Conservation (phyloP, 2,797 vertebrate species). For the Sebastes nivosus region DNA sequence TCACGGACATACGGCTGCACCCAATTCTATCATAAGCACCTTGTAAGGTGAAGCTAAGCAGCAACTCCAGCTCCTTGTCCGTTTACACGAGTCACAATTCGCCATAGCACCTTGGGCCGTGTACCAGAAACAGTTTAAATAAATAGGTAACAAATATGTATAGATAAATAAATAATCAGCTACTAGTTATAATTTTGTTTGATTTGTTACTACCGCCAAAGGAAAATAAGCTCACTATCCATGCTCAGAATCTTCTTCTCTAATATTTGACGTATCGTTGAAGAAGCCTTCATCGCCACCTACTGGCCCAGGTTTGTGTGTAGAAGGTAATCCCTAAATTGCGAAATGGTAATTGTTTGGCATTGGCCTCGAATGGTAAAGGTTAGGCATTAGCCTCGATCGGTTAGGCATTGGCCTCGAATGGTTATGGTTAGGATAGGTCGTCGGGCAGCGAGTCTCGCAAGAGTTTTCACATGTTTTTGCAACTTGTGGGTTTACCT, state of each 20-base stretch:
- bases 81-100: background rate
- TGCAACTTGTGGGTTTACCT: background rate
- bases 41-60: too few relatives aligned
- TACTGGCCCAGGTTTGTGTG: background rate
- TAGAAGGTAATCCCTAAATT: too few relatives aligned
- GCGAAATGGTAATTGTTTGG: too few relatives aligned
- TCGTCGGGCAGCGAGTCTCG: rapidly evolving
- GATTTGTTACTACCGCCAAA: background rate
- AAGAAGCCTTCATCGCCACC: background rate
- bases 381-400: too few relatives aligned
- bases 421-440: background rate
- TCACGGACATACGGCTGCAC: too few relatives aligned
- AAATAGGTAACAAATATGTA: background rate
- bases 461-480: background rate
- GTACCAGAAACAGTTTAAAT: background rate
- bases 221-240: background rate
- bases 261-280: background rate
- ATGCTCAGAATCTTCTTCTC: background rate
- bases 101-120: background rate
- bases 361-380: too few relatives aligned
- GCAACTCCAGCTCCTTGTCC: too few relatives aligned
- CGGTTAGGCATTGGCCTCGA: too few relatives aligned
- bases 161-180: background rate
- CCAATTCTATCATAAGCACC: too few relatives aligned
- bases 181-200: background rate